These are phyloP conservation scores for Autographa pulchrina DNA, from an alignment of 2,888 invertebrate species.

Conservation along the genomic window DNA sequence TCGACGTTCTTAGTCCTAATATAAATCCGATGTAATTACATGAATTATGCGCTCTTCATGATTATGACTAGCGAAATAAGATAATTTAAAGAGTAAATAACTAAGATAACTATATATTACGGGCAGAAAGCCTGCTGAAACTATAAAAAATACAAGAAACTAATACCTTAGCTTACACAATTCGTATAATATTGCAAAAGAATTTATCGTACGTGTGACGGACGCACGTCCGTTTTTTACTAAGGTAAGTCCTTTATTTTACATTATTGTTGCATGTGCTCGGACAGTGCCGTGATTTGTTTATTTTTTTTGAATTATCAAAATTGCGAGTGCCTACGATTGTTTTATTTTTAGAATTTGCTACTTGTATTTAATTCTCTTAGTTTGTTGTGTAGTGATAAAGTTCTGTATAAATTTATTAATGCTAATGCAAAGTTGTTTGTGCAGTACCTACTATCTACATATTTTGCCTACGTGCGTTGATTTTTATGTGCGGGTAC, in stretches of 20 bases:
- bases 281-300: constrained; percentile 52
- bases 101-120: constrained; percentile 79
- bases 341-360: constrained; percentile 67
- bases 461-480: constrained; percentile 53
- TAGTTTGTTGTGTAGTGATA: constrained; percentile 41
- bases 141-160: constrained; percentile 70
- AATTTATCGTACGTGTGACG: constrained; percentile 73
- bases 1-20: constrained; percentile 83
- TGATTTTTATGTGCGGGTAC: constrained; percentile 51
- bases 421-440: constrained; percentile 26
- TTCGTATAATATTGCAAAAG: constrained; percentile 76
- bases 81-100: constrained; percentile 79
- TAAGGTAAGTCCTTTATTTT: constrained; percentile 78
- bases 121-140: constrained; percentile 74
- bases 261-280: constrained; percentile 61
- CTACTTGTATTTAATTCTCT: constrained; percentile 47
- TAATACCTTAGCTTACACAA: constrained; percentile 76
- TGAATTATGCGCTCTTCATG: constrained; percentile 90
- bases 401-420: constrained; percentile 42
- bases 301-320: constrained; percentile 52
- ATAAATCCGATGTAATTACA: constrained; percentile 90
- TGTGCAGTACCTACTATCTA: constrained; percentile 52
- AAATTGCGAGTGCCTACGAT: constrained; percentile 61
- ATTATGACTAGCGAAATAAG: constrained; percentile 89
- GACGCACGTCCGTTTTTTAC: constrained; percentile 81